phyloP scores from a whole-genome alignment of 35 echinoderm and acorn worm genomes.

The Heliocidaris erythrogramma region DNA sequence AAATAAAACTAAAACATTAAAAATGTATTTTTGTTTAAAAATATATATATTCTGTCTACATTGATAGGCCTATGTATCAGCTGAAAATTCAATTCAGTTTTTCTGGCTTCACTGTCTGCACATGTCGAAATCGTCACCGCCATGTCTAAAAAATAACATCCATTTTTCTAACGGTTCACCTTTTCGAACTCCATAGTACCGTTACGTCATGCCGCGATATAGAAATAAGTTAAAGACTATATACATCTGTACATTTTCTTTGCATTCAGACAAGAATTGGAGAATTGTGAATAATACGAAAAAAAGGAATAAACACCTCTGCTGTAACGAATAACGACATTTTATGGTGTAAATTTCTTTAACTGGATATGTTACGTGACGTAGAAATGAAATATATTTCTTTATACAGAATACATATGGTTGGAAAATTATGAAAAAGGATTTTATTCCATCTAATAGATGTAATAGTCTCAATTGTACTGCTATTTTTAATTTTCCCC shows the following conservation, averaged over 20 bases:
- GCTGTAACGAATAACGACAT: background rate
- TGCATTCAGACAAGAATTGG: background rate
- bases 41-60: background rate
- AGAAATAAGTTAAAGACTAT: background rate
- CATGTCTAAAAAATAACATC: background rate
- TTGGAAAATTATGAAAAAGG: background rate
- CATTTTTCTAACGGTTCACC: no score
- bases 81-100: background rate
- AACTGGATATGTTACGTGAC: background rate
- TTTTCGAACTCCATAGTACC: background rate
- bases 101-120: background rate
- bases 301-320: background rate
- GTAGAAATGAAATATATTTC: background rate
- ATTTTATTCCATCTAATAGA: background rate
- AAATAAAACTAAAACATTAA: background rate
- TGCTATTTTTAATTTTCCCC: no score
- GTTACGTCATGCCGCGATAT: background rate
- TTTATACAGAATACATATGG: background rate
- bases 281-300: background rate
- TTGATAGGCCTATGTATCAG: background rate
- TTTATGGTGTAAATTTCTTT: background rate
- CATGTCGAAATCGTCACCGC: background rate
- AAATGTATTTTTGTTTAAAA: background rate
- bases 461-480: background rate
- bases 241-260: background rate